A percentile compares a stretch with the other conserved stretches of the same genome.
phyloP scores from a whole-genome alignment of 2,888 invertebrate genomes.

The Diabrotica balteata region DNA sequence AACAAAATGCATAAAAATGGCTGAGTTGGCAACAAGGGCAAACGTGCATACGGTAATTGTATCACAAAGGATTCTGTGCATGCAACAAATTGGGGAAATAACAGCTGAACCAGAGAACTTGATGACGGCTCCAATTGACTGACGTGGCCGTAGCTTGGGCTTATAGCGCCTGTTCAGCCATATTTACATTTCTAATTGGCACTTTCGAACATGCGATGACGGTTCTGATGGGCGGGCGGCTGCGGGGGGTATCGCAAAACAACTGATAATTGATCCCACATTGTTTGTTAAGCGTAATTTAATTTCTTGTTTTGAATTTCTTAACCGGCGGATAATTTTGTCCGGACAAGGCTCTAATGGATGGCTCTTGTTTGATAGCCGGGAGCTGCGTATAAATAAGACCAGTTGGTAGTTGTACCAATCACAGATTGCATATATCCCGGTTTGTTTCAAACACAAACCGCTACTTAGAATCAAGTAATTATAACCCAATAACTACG shows the following conservation, averaged over 20 bases:
- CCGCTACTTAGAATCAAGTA: too few species aligned
- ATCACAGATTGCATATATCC: too few species aligned
- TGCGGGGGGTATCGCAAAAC: constrained; percentile 10
- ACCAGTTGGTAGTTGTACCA: too few species aligned
- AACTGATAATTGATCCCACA: constrained; percentile 17
- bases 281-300: background rate
- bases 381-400: too few species aligned
- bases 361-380: too few species aligned
- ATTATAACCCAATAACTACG: too few species aligned
- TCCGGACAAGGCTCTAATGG: too few species aligned
- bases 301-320: background rate
- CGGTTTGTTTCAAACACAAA: too few species aligned
- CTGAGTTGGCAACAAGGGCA: constrained; percentile 7
- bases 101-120: constrained; percentile 35
- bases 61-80: constrained; percentile 25
- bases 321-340: too few species aligned
- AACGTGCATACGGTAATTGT: constrained; percentile 11
- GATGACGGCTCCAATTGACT: constrained; percentile 40
- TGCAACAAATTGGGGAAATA: constrained; percentile 38
- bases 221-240: background rate
- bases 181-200: constrained; percentile 39
- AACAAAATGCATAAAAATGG: background rate
- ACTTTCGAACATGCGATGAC: constrained; percentile 29
- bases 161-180: constrained; percentile 27
- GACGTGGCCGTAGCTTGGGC: constrained; percentile 10